Base-by-base conservation (phyloP, 2,888 invertebrate genomes). In the Mythimna pallens region DNA sequence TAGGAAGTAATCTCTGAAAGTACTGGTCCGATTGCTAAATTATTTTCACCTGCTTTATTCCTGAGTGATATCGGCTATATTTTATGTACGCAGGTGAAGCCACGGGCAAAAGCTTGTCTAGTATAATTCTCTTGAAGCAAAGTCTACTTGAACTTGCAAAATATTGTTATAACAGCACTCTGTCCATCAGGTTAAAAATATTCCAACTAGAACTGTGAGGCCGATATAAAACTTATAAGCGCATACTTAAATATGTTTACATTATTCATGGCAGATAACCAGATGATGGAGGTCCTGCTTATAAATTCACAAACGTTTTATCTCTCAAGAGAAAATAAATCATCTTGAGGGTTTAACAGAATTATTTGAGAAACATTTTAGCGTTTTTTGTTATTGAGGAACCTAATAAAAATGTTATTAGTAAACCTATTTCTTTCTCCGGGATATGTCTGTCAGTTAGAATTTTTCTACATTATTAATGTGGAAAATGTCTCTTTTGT, bases 241-340 rank as follows among this genome's bases (percentile, higher is more conserved):
- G 57, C 7, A 12, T 63, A 14, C 80, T 80, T 54, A 14, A 65
- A 61, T 52, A 36, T 63, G 54, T 63, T 58, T 80, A 58, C 80
- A 77, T 80, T 63, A 77, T 77, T 77, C 80, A 77, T 80, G 22
- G 14, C 55, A 22, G 65, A 54, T 65, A 62, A 9, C 52, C 9
- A 20, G 57, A 20, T 77, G 62, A 66, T 36, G 52, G 14, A 65
- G 47, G 54, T 10, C 2, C 57, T 30, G n/a, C 55, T 76, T 47
- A 73, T 20, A 36, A 3, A 63, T 63, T 36, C 47, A 30, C 14
- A 17, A 47, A 20, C 57, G 14, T 22, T 52, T 61, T 58, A 63
- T 63, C 30, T 63, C 30, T 58, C 22, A 6, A 36, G 40, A 65
- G 34, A 65, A 40, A 55, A 63, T 40, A 55, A 50, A 47, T 54